phyloP scores from a whole-genome alignment of 2,113 vertebrate genomes.

The Colossoma macropomum region DNA sequence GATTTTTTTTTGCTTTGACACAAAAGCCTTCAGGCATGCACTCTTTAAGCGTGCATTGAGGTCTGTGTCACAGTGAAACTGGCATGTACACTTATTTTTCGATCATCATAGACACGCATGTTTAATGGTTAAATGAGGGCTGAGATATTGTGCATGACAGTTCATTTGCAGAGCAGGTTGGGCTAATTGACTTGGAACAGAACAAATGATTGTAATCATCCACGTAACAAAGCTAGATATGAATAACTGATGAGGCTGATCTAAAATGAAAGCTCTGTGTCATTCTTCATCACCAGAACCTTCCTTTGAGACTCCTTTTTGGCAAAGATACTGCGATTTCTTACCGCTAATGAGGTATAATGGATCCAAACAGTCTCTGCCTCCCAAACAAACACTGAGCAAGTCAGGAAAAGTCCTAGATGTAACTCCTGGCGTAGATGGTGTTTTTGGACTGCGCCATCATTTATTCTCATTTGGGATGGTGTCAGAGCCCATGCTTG shows the following conservation, averaged over 20 bases:
- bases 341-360: conserved; percentile 21
- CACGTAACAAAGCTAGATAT: conserved; percentile 12
- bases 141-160: conserved; percentile 32
- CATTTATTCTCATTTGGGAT: conserved; percentile 52
- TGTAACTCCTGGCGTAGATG: conserved; percentile 4
- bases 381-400: background rate
- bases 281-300: conserved; percentile 23
- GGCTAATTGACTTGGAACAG: conserved; percentile 24
- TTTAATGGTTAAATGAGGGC: conserved; percentile 19
- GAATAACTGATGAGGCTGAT: conserved; percentile 17
- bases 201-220: conserved; percentile 35
- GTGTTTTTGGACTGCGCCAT: conserved; percentile 13
- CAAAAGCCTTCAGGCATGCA: background rate
- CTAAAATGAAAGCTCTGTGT: conserved; percentile 14
- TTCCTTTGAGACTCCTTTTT: conserved; percentile 11
- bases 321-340: background rate
- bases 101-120: background rate
- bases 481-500: conserved; percentile 19
- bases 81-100: background rate
- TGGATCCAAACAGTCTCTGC: conserved; percentile 12
- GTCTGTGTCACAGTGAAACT: background rate
- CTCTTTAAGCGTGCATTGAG: background rate
- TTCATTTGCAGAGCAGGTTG: background rate
- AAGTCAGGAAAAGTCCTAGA: conserved; percentile 3
- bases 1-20: background rate